Conservation (phyloP, 1,140 invertebrate genomes). For the Philotrypesis tridentata region DNA sequence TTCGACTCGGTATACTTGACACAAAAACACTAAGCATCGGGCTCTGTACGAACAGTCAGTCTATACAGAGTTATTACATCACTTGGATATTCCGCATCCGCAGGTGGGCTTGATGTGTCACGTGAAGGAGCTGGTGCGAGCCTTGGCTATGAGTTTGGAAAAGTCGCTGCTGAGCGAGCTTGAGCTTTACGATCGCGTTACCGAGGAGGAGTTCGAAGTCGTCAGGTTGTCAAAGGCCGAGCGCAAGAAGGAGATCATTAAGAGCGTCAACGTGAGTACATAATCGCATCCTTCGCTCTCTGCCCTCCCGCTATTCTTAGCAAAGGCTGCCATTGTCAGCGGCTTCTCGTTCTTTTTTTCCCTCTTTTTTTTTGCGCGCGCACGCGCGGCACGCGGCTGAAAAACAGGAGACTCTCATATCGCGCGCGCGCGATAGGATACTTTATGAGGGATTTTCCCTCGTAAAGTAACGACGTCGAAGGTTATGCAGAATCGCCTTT, state of each 20-base stretch:
- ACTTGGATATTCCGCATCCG: constrained; percentile 15
- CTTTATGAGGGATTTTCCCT: too few relatives aligned
- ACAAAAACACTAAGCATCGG: too few relatives aligned
- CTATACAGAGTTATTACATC: too few relatives aligned
- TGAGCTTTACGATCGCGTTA: constrained; percentile 81
- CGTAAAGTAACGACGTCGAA: too few relatives aligned
- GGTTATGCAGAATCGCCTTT: too few relatives aligned
- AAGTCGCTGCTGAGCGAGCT: constrained; percentile 79
- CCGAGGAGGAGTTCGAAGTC: constrained; percentile 87
- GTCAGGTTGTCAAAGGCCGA: constrained; percentile 81
- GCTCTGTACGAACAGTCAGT: too few relatives aligned
- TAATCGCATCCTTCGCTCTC: constrained; percentile 14
- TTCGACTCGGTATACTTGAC: too few relatives aligned
- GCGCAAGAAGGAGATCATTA: constrained; percentile 77
- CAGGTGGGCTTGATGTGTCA: constrained; percentile 79
- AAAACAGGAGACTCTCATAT: not conserved
- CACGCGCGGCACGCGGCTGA: too few relatives aligned
- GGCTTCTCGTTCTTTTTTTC: too few relatives aligned
- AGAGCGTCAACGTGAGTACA: constrained; percentile 75
- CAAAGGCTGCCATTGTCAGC: not conserved
- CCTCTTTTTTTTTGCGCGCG: too few relatives aligned
- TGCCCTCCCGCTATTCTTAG: not conserved
- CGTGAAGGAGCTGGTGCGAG: constrained; percentile 77
- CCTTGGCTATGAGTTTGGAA: constrained; percentile 79
- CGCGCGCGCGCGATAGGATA: too few relatives aligned